Base-by-base conservation (phyloP, 2,797 vertebrate genomes). In the Anisognathus igniventris region DNA sequence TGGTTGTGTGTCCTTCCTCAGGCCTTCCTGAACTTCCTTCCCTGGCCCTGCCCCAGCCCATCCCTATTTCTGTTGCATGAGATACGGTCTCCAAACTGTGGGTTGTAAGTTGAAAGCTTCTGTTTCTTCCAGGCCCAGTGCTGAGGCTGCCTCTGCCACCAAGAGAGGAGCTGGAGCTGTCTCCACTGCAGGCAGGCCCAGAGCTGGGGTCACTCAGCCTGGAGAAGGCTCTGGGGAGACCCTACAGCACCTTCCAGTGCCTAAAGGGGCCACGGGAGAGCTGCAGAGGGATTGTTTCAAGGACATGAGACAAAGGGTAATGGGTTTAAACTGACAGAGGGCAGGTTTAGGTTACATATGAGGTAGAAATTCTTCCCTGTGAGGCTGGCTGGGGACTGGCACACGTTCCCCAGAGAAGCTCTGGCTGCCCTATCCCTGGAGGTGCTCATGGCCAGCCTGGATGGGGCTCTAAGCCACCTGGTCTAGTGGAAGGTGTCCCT, bases 51-150 rank as follows among this genome's bases (percentile, higher is more conserved):
- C n/a, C 44, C 53, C 24, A 39, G 37, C 44, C 27, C 40, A 14
- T 11, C 33, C 47, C 14, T 12, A 15, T 22, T 77, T 67, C 61
- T 40, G 5, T 7, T 62, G 22, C 30, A 39, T 6, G 7, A 71
- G 62, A 10, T 16, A 13, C 0, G 7, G 8, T 47, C 44, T 58
- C 58, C 48, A 51, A 40, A 31, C 10, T 8, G 14, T 2, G 4
- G 1, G 14, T 3, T 78, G 37, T 12, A 56, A 64, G 28, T 35
- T 37, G 71, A 28, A 72, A 66, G 37, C 33, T 71, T 14, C 70
- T 44, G 18, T 3, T 64, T 31, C 48, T 75, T 31, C 37, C 66
- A 78, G 58, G 70, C 48, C 28, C 58, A 6, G 35, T 6, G 40
- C 2, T 58, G 60, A 48, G 33, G 70, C 64, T 88, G 54, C 62